Conservation (phyloP, 1,140 invertebrate genomes). For the Leptinotarsa undecemlineata region DNA sequence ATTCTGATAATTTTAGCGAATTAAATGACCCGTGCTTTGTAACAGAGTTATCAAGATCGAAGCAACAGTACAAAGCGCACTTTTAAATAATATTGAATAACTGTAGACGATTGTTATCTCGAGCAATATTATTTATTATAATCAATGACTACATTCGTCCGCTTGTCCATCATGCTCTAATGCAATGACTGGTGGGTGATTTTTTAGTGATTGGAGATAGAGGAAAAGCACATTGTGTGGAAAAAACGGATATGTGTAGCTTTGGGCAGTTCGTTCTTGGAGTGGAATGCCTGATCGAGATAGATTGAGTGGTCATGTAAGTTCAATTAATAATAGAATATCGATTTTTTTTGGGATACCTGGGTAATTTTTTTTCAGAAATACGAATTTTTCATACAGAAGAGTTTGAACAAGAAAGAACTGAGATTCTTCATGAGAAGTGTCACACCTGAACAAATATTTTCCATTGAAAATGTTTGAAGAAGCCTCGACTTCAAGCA, state of each 20-base stretch:
- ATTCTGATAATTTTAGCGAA: conserved; percentile 20
- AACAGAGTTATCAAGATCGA: conserved; percentile 9
- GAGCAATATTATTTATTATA: not conserved
- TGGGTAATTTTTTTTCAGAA: too few species aligned
- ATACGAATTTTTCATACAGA: too few species aligned
- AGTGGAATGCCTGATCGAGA: not conserved
- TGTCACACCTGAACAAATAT: too few species aligned
- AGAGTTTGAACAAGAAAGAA: too few species aligned
- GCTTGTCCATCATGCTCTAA: conserved; percentile 1
- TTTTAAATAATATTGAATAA: conserved; percentile 9
- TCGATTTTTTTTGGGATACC: too few species aligned
- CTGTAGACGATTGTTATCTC: not conserved
- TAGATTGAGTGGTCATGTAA: not conserved
- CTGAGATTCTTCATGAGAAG: too few species aligned
- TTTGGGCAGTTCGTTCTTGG: not conserved
- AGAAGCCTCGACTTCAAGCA: too few species aligned
- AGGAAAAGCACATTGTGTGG: not conserved
- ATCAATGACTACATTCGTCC: not conserved
- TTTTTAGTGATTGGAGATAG: not conserved
- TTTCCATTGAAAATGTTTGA: too few species aligned
- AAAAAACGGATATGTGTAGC: not conserved
- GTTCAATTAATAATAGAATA: too few species aligned
- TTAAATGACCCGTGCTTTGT: conserved; percentile 20
- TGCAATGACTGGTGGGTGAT: not conserved
- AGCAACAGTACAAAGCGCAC: not conserved